Evolutionary conservation across 2,113 vertebrate genomes (phyloP), one percentile per base, ranked within the genome.

Genomic region (Halichoeres trimaculatus): DNA sequence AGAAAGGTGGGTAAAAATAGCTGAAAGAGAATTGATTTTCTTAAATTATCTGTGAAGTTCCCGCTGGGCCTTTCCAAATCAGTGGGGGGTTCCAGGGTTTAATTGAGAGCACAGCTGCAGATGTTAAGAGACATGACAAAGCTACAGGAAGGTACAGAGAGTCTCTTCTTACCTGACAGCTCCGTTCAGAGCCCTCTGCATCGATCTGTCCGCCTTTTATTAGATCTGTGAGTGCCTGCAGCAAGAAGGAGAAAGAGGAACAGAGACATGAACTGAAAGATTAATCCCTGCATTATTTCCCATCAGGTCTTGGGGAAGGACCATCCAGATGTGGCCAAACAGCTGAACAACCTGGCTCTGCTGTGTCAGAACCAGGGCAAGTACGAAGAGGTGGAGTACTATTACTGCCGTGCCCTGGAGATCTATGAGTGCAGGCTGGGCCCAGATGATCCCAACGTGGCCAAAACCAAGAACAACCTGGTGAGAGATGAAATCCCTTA

Each of bases 331-430:
- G 98, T 99, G 85, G 98, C 98, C 65, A 99, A 99, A 89, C 98
- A 99, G 86, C 94, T 99, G 87, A 99, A 99, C 90, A 99, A 99
- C 81, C 86, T 99, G 84, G 98, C 98, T 12, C 93, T 99, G 73
- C 88, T 99, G 55, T 99, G 98, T 85, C 98, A 99, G 92, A 99
- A 99, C 92, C 98, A 99, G 94, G 96, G 97, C 90, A 99, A 99
- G 82, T 99, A 99, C 1, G 97, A 98, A 7, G 98, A 98, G 34
- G 98, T 99, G 86, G 98, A 99, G 64, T 96, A 97, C 74, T 99
- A 99, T 72, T 99, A 99, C 89, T 95, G 94, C 85, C 92, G 98
- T 0, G 98, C 98, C 0, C 93, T 99, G 92, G 96, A 98, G 93
- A 99, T 99, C 92, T 99, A 99, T 0, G 96, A 98, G 89, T 90